These are phyloP conservation scores for Celastrina argiolus DNA, from an alignment of 2,888 invertebrate species.

Conservation along the genomic window DNA sequence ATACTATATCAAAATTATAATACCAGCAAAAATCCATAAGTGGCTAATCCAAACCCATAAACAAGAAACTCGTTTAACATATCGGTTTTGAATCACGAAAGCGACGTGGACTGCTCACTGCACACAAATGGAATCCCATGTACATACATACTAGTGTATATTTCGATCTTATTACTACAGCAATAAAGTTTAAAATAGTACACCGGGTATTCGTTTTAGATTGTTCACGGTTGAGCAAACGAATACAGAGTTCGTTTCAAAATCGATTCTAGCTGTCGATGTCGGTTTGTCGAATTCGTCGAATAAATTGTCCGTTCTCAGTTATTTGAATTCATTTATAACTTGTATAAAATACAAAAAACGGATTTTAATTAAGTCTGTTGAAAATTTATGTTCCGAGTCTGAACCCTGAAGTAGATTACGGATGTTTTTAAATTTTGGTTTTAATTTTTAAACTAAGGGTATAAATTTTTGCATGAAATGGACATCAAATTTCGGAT, in stretches of 20 bases:
- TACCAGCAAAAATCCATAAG: conserved; percentile 5
- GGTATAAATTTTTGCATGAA: no score
- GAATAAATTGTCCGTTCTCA: conserved; percentile 35
- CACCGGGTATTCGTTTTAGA: conserved; percentile 35
- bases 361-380: no score
- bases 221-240: conserved; percentile 41
- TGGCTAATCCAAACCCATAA: conserved; percentile 21
- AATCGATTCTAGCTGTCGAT: conserved; percentile 36
- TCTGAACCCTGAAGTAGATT: no score
- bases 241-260: conserved; percentile 34
- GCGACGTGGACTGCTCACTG: conserved; percentile 37
- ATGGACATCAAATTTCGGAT: no score
- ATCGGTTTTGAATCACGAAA: conserved; percentile 28
- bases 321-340: conserved; percentile 36
- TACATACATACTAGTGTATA: conserved; percentile 23
- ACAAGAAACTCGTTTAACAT: conserved; percentile 26
- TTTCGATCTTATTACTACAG: not conserved
- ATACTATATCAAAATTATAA: not conserved
- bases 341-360: conserved; percentile 28
- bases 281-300: conserved; percentile 37
- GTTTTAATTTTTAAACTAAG: no score
- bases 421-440: no score
- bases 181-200: not conserved
- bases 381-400: no score
- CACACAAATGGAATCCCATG: conserved; percentile 40